Evolutionary conservation across 37 sponge, comb jelly and placozoan species (phyloP).

Genomic region (Aphrocallistes beatrix): DNA sequence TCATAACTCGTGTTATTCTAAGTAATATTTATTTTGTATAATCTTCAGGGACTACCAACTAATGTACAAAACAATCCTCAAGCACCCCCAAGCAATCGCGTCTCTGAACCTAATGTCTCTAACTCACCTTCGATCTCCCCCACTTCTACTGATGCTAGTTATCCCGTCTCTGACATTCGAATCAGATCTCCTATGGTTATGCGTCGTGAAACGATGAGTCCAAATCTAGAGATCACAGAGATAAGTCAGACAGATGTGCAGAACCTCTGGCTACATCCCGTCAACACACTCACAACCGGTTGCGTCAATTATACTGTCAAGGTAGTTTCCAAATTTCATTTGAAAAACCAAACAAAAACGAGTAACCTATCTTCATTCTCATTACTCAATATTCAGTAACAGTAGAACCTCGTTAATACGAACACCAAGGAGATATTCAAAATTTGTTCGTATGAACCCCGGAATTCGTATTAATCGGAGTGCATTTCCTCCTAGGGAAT

Average conservation of each 20-base stretch:
- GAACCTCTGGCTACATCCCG: not conserved
- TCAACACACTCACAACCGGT: not conserved
- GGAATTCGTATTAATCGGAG: too few relatives aligned
- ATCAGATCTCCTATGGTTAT: conserved; percentile 1
- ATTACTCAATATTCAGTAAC: too few relatives aligned
- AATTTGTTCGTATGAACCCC: too few relatives aligned
- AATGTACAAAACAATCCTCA: not conserved
- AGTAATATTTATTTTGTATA: too few relatives aligned
- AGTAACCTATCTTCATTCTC: too few relatives aligned
- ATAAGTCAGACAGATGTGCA: not conserved
- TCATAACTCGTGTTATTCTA: too few relatives aligned
- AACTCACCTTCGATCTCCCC: not conserved
- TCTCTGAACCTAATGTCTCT: not conserved
- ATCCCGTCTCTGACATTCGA: not conserved
- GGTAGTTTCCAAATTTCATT: too few relatives aligned
- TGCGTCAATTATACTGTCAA: not conserved
- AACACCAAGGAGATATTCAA: too few relatives aligned
- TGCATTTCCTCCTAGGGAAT: too few relatives aligned
- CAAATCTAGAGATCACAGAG: not conserved
- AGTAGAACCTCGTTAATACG: too few relatives aligned
- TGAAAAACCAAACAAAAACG: too few relatives aligned
- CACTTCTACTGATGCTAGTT: not conserved
- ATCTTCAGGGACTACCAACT: not conserved
- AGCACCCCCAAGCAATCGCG: not conserved
- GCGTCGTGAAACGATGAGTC: not conserved